Percentiles rank a stretch among this genome's conserved stretches.
These are phyloP conservation scores for Ceratina australensis DNA, from an alignment of 1,140 invertebrate species.

Conservation along the genomic window DNA sequence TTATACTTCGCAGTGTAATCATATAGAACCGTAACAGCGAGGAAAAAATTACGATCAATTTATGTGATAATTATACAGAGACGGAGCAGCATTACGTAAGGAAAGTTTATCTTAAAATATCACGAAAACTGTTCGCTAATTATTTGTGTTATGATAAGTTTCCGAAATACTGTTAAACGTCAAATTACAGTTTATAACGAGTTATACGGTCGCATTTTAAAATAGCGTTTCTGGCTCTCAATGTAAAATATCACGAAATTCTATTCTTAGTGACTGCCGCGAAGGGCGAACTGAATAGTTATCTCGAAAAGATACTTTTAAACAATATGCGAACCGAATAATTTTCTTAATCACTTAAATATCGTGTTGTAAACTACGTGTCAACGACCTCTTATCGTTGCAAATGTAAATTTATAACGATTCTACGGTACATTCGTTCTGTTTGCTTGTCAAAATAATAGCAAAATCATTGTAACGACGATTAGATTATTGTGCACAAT, in stretches of 20 bases:
- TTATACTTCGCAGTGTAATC: no score
- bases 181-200: background rate
- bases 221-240: constrained; percentile 13
- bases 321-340: background rate
- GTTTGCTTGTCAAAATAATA: background rate
- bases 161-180: background rate
- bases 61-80: background rate
- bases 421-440: background rate
- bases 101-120: background rate
- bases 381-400: background rate
- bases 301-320: background rate
- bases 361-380: background rate
- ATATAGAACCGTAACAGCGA: background rate
- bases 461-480: background rate
- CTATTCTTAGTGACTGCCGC: background rate
- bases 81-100: background rate
- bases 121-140: background rate
- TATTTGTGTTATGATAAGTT: background rate
- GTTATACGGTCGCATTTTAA: background rate
- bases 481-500: no score
- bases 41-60: constrained; percentile 10
- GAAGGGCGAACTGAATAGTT: background rate
- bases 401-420: background rate
- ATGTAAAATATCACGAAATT: constrained; percentile 35
- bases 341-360: background rate